Evolutionary conservation across 1,140 invertebrate species (phyloP).

Genomic region (Coenobita brevimanus): DNA sequence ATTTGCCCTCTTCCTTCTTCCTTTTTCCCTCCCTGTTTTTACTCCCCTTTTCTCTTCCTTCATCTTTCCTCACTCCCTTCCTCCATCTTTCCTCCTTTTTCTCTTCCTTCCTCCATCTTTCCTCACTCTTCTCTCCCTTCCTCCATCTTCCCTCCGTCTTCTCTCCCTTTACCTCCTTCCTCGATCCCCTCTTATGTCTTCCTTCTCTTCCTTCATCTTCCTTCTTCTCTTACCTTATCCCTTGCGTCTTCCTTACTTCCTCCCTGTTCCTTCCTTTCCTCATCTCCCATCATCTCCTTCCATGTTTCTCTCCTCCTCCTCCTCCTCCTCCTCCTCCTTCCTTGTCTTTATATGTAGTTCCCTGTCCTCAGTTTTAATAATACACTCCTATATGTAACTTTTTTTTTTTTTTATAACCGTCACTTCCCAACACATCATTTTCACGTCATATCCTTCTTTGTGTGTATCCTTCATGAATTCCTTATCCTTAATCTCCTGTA

Average conservation of each 20-base stretch:
- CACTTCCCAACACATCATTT: too few relatives aligned
- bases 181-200: too few relatives aligned
- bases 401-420: too few relatives aligned
- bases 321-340: neutral
- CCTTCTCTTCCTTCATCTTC: neutral
- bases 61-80: neutral
- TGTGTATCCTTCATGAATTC: too few relatives aligned
- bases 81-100: neutral
- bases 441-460: too few relatives aligned
- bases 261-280: neutral
- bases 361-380: too few relatives aligned
- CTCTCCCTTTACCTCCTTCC: neutral
- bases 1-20: neutral
- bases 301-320: neutral
- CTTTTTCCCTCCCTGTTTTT: neutral
- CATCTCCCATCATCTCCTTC: neutral
- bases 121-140: neutral
- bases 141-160: neutral
- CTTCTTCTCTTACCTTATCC: neutral
- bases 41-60: neutral
- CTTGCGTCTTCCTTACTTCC: too few relatives aligned
- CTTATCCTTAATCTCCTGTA: too few relatives aligned
- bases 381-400: too few relatives aligned
- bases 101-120: neutral
- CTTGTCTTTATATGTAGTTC: too few relatives aligned